Percentiles rank a stretch among this genome's conserved stretches.
phyloP scores from a whole-genome alignment of 2,797 vertebrate genomes.

The Sebastes jordani region DNA sequence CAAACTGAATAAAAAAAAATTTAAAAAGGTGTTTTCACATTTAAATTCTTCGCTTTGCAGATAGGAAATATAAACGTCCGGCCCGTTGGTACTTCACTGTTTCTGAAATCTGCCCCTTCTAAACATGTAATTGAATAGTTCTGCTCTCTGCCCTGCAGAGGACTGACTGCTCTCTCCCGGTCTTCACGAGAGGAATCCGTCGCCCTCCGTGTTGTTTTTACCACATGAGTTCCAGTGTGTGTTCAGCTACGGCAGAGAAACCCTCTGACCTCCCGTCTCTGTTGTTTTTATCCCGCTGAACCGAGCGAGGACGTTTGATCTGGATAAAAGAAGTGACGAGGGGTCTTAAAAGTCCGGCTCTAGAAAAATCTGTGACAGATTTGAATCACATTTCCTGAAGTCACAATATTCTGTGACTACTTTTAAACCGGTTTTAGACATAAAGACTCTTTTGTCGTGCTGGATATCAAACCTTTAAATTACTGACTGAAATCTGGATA shows the following conservation, averaged over 20 bases:
- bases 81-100: too few species aligned
- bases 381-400: not conserved
- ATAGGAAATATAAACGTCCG: too few species aligned
- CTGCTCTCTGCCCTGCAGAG: not conserved
- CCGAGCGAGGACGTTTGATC: conserved; percentile 8
- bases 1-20: too few species aligned
- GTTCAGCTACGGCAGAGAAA: conserved; percentile 30
- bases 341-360: not conserved
- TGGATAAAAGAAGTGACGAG: not conserved
- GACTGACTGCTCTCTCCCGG: not conserved
- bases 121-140: too few species aligned
- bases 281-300: conserved; percentile 25
- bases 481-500: not conserved
- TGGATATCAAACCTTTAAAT: not conserved
- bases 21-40: too few species aligned
- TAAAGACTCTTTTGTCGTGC: not conserved
- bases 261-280: conserved; percentile 1
- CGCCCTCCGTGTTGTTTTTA: conserved; percentile 45
- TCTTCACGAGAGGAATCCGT: not conserved
- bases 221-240: conserved; percentile 1
- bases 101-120: too few species aligned
- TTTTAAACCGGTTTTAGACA: not conserved
- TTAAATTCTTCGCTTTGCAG: too few species aligned
- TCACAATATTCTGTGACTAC: not conserved
- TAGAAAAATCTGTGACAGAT: not conserved